Conservation (phyloP, 1,140 invertebrate species). For the Drosophila arizonae region DNA sequence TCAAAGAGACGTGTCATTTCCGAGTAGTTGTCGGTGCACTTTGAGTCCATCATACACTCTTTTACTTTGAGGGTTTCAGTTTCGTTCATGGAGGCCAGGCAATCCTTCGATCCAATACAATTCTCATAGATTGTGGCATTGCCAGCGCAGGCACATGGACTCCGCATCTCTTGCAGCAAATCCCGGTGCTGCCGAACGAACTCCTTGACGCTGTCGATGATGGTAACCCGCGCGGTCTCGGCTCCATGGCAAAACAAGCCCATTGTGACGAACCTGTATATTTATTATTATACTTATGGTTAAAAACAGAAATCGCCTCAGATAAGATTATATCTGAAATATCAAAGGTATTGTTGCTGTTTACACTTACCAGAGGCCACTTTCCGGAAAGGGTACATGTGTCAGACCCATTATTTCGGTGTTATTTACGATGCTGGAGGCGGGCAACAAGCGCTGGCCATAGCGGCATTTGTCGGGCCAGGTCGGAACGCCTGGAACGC, state of each 20-base stretch:
- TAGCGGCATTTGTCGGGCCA: conserved; percentile 85
- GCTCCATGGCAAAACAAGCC: conserved; percentile 85
- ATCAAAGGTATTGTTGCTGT: too few relatives aligned
- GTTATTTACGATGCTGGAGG: conserved; percentile 85
- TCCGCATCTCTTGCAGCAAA: conserved; percentile 63
- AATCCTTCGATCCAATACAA: conserved; percentile 62
- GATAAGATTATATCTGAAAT: too few relatives aligned
- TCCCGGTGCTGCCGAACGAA: conserved; percentile 62
- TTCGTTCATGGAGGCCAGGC: conserved; percentile 73
- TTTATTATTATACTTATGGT: too few relatives aligned
- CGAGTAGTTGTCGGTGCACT: conserved; percentile 62
- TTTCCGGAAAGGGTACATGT: conserved; percentile 90
- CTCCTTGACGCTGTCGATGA: conserved; percentile 77
- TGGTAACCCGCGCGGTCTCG: conserved; percentile 66
- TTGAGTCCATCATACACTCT: conserved; percentile 78
- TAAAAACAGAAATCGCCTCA: too few relatives aligned
- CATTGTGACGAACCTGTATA: conserved; percentile 84
- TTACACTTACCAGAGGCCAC: conserved; percentile 87
- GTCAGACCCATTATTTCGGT: conserved; percentile 85
- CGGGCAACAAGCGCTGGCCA: conserved; percentile 83
- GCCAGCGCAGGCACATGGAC: conserved; percentile 71
- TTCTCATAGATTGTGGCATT: conserved; percentile 50
- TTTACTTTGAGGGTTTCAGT: conserved; percentile 69
- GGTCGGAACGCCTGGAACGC: conserved; percentile 84
- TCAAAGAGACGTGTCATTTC: conserved; percentile 69